phyloP scores from a whole-genome alignment of 1,140 invertebrate genomes.

The Bombyx mori region ASM3026992v2 NC_085110.1:6863001-6863500 shows the following conservation, averaged over 20 bases:
- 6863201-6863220: conserved; percentile 93
- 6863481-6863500: no score
- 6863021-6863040: conserved; percentile 19
- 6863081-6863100: conserved; percentile 33
- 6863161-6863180: conserved; percentile 55
- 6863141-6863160: conserved; percentile 44
- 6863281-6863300: conserved; percentile 99
- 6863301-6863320: conserved; percentile 99
- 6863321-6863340: conserved; percentile 99
- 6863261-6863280: conserved; percentile 96
- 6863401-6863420: no score
- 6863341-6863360: conserved; percentile 99
- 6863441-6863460: no score
- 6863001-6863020: not conserved
- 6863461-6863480: no score
- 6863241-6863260: conserved; percentile 95
- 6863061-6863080: conserved; percentile 42
- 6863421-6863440: no score
- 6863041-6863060: conserved; percentile 50
- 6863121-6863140: conserved; percentile 55
- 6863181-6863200: conserved; percentile 6
- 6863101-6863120: conserved; percentile 62
- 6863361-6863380: conserved; percentile 98
- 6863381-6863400: no score
- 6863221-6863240: conserved; percentile 90